Percentiles rank a stretch among this genome's conserved stretches.
phyloP scores from a whole-genome alignment of 2,888 invertebrate genomes.

The Camponotus fellah region DNA sequence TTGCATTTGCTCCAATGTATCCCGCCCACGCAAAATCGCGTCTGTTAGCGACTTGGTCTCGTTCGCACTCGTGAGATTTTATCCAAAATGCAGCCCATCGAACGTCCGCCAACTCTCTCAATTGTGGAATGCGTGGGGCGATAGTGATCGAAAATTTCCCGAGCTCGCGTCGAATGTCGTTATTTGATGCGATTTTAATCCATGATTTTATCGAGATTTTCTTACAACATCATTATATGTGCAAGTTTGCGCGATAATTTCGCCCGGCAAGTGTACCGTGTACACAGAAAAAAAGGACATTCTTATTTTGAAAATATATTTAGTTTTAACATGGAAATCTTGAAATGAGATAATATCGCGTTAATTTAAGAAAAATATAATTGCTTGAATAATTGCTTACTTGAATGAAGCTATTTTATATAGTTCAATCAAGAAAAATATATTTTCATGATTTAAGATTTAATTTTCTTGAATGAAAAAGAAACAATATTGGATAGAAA shows the following conservation, averaged over 20 bases:
- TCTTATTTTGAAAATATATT: too few relatives aligned
- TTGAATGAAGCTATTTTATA: too few relatives aligned
- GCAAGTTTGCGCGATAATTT: constrained; percentile 17
- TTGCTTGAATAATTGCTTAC: too few relatives aligned
- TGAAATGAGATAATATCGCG: too few relatives aligned
- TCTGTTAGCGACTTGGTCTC: constrained; percentile 47
- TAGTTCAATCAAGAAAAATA: too few relatives aligned
- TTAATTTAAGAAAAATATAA: too few relatives aligned
- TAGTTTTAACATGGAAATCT: too few relatives aligned
- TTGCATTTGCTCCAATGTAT: not conserved
- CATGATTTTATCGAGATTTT: not conserved
- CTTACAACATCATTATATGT: not conserved
- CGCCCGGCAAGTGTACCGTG: not conserved
- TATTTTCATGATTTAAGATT: too few relatives aligned
- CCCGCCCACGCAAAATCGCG: constrained; percentile 4
- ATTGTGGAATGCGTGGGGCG: constrained; percentile 6
- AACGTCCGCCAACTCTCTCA: constrained; percentile 22
- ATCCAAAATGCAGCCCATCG: constrained; percentile 16
- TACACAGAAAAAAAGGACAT: too few relatives aligned
- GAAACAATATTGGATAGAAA: too few relatives aligned
- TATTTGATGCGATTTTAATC: not conserved
- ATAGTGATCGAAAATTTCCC: not conserved
- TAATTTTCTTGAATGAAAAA: too few relatives aligned
- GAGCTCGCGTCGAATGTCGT: not conserved
- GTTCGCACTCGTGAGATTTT: constrained; percentile 53